These are phyloP conservation scores for Brachionus koreanus DNA, from an alignment of 1,140 invertebrate species.

Conservation along the genomic window DNA sequence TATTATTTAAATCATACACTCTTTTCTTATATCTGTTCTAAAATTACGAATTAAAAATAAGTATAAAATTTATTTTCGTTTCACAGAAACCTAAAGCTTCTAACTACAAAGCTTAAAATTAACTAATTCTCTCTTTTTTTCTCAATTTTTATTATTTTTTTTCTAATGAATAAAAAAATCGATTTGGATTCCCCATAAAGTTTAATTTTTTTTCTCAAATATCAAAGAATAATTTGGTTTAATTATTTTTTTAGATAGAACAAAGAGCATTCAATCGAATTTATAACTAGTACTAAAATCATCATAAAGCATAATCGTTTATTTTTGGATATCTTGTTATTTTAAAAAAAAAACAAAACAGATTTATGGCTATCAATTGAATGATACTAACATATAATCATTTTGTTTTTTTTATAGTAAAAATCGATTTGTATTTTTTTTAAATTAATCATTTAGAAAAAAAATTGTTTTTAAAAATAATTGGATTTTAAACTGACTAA, in stretches of 20 bases:
- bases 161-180: constrained; percentile 10
- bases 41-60: constrained; percentile 14
- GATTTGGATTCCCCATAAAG: neutral
- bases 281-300: too few species aligned
- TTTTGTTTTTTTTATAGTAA: too few species aligned
- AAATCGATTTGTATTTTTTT: too few species aligned
- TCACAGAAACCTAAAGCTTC: neutral
- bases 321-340: too few species aligned
- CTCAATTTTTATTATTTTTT: constrained; percentile 4
- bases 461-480: too few species aligned
- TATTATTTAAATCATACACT: neutral
- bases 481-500: too few species aligned
- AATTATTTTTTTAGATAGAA: neutral
- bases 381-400: too few species aligned
- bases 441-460: too few species aligned
- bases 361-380: too few species aligned
- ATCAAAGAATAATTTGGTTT: neutral
- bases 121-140: neutral
- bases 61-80: neutral
- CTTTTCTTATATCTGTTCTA: neutral
- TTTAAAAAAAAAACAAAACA: neutral
- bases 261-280: too few species aligned
- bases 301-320: too few species aligned
- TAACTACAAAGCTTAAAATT: neutral
- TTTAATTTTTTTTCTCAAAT: neutral